Percentiles rank a stretch among this genome's conserved stretches.
Conservation (phyloP, 2,113 vertebrate species). For the Pongo pygmaeus region DNA sequence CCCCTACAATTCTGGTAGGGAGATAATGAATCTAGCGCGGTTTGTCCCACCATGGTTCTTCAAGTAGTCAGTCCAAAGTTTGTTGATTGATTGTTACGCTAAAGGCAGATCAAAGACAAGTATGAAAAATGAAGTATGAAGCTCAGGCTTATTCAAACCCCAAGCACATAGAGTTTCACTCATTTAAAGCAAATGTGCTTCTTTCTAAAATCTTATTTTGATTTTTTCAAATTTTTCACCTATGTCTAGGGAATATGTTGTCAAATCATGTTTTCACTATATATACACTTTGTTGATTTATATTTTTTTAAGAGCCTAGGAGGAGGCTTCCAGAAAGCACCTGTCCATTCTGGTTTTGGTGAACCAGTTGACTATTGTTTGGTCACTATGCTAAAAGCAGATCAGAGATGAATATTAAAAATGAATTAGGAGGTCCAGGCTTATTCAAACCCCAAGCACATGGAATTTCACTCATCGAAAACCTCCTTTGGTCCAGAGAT, state of each 20-base stretch:
- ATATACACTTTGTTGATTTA: not conserved
- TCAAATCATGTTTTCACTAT: not conserved
- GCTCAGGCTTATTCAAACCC: not conserved
- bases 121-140: constrained; percentile 36
- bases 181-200: constrained; percentile 38
- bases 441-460: not conserved
- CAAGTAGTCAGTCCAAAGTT: not conserved
- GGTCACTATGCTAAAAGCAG: not conserved
- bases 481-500: not conserved
- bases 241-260: constrained; percentile 18
- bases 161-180: not conserved
- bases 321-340: no score
- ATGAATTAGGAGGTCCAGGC: not conserved
- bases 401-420: not conserved
- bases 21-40: not conserved
- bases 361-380: not conserved
- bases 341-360: not conserved
- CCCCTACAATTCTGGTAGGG: not conserved
- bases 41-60: not conserved
- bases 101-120: constrained; percentile 45
- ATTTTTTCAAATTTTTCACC: constrained; percentile 5
- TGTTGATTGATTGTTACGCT: not conserved
- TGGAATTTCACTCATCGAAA: not conserved
- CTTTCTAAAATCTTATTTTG: constrained; percentile 26
- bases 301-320: no score